phyloP scores from a whole-genome alignment of 1,140 invertebrate species.

The Cylas formicarius region DNA sequence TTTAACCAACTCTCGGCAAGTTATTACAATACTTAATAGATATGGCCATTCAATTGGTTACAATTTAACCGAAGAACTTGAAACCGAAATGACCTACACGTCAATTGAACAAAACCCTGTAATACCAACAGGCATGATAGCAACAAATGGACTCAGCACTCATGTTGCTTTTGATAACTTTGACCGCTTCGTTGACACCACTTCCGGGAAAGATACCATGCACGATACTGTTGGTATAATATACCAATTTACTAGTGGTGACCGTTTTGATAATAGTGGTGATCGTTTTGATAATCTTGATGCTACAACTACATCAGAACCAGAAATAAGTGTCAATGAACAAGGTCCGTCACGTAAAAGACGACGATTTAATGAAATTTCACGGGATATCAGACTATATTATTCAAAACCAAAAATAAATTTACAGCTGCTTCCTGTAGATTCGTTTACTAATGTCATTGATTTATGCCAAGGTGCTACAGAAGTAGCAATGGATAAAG shows the following conservation, averaged over 20 bases:
- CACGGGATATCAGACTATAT: slow-evolving; percentile 21
- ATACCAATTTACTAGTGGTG: slow-evolving; percentile 31
- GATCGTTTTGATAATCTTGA: slow-evolving; percentile 9
- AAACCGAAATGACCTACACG: slow-evolving; percentile 33
- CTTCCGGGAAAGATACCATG: slow-evolving; percentile 41
- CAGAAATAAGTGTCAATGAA: slow-evolving; percentile 12
- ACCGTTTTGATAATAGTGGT: no score
- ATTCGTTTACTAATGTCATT: slow-evolving; percentile 14
- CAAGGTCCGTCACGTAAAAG: slow-evolving; percentile 18
- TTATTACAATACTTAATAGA: slow-evolving; percentile 36
- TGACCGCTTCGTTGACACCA: slow-evolving; percentile 43
- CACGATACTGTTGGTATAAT: slow-evolving; percentile 46
- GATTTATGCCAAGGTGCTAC: slow-evolving; percentile 16
- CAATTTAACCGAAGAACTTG: slow-evolving; percentile 36
- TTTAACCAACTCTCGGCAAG: slow-evolving; percentile 34
- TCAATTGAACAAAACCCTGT: slow-evolving; percentile 13
- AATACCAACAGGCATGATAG: slow-evolving; percentile 26
- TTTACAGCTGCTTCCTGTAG: slow-evolving; percentile 11
- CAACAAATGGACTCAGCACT: slow-evolving; percentile 26
- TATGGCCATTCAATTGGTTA: slow-evolving; percentile 38
- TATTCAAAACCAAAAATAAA: slow-evolving; percentile 19
- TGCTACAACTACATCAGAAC: slow-evolving; percentile 11
- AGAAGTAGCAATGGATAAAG: slow-evolving; percentile 31
- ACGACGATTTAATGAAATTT: slow-evolving; percentile 24
- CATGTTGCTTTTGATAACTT: slow-evolving; percentile 44